phyloP scores from a whole-genome alignment of 2,797 vertebrate species.

The Lates japonicus region DNA sequence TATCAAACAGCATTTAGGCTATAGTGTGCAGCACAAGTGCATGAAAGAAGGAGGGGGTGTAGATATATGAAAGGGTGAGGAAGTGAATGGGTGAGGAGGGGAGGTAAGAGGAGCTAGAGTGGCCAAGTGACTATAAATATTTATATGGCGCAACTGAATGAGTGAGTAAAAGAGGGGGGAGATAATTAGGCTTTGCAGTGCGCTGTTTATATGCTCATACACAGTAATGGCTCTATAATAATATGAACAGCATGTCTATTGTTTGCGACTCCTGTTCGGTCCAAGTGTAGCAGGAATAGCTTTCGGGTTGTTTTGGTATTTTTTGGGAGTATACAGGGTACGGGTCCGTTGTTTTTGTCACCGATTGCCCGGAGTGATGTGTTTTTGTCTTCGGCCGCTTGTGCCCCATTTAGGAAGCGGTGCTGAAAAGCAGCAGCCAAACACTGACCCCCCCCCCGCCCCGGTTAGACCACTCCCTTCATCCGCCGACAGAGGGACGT shows the following conservation, averaged over 20 bases:
- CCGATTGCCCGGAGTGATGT: conserved; percentile 14
- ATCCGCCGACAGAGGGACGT: conserved; percentile 71
- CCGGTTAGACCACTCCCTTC: conserved; percentile 71
- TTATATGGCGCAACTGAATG: conserved; percentile 15
- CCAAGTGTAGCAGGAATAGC: not conserved
- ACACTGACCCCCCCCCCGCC: conserved; percentile 28
- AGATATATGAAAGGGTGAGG: conserved; percentile 26
- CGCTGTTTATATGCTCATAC: not conserved
- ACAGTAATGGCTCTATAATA: not conserved
- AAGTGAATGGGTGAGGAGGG: conserved; percentile 25
- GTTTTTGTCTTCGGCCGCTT: conserved; percentile 34
- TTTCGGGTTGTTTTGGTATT: not conserved
- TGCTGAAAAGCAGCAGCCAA: conserved; percentile 63
- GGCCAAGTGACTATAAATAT: conserved; percentile 20
- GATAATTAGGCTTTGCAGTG: not conserved
- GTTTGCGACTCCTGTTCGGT: conserved; percentile 17
- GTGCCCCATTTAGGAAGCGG: conserved; percentile 49
- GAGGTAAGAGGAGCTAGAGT: not conserved
- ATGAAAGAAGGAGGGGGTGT: not conserved
- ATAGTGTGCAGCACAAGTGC: conserved; percentile 40
- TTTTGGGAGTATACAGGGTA: not conserved
- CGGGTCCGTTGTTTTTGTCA: conserved; percentile 34
- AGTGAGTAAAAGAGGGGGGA: not conserved
- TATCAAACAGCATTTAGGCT: not conserved
- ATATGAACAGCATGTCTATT: conserved; percentile 29